Percentiles rank a stretch among this genome's conserved stretches.
These are phyloP conservation scores for Austrofundulus limnaeus DNA, from an alignment of 2,113 vertebrate genomes.

Conservation along the genomic window DNA sequence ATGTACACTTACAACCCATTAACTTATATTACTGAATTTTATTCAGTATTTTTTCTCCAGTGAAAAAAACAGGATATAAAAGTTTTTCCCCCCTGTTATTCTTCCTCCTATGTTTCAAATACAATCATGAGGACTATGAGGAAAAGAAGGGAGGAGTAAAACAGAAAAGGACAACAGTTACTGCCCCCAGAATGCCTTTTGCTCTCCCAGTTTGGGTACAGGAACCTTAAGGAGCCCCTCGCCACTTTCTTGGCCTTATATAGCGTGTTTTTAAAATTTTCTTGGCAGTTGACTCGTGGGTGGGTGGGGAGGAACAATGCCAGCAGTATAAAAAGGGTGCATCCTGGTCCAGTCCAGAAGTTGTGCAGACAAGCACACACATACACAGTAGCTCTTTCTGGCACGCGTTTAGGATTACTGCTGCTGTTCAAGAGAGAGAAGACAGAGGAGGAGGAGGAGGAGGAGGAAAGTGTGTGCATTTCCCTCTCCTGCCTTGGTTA, in stretches of 20 bases:
- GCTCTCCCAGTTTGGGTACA: conserved; percentile 66
- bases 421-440: conserved; percentile 62
- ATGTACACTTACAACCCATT: too few relatives aligned
- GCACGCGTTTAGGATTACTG: conserved; percentile 70
- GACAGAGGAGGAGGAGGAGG: conserved; percentile 9
- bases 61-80: background rate
- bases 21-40: too few relatives aligned
- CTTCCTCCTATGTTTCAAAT: conserved; percentile 31
- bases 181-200: conserved; percentile 55
- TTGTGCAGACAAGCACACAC: conserved; percentile 35
- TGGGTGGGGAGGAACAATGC: conserved; percentile 17
- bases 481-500: conserved; percentile 43
- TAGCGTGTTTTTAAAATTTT: conserved; percentile 65
- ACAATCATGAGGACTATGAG: conserved; percentile 22
- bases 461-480: conserved; percentile 60
- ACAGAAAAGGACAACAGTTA: conserved; percentile 49
- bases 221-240: conserved; percentile 58
- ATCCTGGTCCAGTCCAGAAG: conserved; percentile 57
- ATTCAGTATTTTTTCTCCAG: too few relatives aligned
- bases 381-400: conserved; percentile 59
- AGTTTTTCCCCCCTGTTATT: background rate
- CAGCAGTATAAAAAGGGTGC: conserved; percentile 50
- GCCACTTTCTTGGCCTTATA: conserved; percentile 75
- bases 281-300: conserved; percentile 51
- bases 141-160: conserved; percentile 17